Evolutionary conservation across 2,113 vertebrate species (phyloP).

Genomic region (Ceyx margarethae): DNA sequence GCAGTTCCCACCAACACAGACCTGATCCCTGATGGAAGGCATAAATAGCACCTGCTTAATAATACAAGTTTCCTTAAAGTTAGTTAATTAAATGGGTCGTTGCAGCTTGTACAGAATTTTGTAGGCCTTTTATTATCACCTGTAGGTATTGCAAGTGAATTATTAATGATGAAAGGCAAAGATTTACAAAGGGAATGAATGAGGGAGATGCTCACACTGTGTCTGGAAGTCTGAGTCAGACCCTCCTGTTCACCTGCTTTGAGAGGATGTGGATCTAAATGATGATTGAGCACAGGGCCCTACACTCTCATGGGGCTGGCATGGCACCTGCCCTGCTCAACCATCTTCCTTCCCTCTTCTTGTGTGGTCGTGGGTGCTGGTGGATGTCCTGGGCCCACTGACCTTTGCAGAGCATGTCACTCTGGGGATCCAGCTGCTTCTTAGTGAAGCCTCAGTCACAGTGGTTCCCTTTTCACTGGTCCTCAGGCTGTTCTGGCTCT

Average conservation of each 20-base stretch:
- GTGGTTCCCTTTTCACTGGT: not conserved
- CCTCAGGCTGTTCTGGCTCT: not conserved
- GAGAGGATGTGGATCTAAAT: not conserved
- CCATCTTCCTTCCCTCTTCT: not conserved
- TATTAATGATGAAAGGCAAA: slow-evolving; percentile 35
- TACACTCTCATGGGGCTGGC: fast-evolving
- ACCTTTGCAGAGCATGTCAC: fast-evolving
- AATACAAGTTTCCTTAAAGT: not conserved
- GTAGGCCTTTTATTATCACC: slow-evolving; percentile 7
- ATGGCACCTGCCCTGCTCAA: not conserved
- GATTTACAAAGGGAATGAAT: not conserved
- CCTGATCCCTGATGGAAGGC: not conserved
- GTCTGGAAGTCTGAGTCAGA: not conserved
- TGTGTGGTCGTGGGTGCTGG: not conserved
- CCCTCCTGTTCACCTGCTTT: not conserved
- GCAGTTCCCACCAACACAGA: not conserved
- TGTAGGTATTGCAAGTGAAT: slow-evolving; percentile 1
- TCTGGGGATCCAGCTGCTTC: not conserved
- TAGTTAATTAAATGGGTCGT: slow-evolving; percentile 37
- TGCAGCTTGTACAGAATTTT: not conserved
- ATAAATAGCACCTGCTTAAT: not conserved
- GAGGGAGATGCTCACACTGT: not conserved
- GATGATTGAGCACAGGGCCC: not conserved
- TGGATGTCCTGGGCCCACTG: not conserved
- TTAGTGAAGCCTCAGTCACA: not conserved